phyloP scores from a whole-genome alignment of 2,888 invertebrate species.

The Antheraea yamamai region DNA sequence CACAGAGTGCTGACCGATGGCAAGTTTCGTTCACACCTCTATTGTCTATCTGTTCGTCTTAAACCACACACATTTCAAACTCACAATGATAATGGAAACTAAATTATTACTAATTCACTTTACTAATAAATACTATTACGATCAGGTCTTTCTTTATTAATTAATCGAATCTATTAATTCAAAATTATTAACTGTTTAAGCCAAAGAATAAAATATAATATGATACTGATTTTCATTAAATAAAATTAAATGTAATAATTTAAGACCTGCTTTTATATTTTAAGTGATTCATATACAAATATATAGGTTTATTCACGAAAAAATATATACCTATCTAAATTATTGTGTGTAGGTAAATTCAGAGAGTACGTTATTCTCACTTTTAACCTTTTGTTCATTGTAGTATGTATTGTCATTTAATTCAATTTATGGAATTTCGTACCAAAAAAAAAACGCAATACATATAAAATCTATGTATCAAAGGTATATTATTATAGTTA shows the following conservation, averaged over 20 bases:
- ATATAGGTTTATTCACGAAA: neutral
- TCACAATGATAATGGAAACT: constrained; percentile 60
- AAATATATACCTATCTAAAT: neutral
- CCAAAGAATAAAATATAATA: neutral
- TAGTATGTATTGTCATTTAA: neutral
- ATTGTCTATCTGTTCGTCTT: constrained; percentile 79
- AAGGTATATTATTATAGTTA: neutral
- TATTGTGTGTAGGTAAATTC: neutral
- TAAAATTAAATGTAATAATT: neutral
- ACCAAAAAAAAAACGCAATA: neutral
- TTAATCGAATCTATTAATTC: neutral
- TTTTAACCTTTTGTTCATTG: neutral
- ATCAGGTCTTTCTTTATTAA: constrained; percentile 8
- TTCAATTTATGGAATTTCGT: neutral
- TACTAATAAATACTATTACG: constrained; percentile 35
- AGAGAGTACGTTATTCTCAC: neutral
- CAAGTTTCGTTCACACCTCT: constrained; percentile 63
- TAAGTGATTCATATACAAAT: neutral
- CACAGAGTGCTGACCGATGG: constrained; percentile 63
- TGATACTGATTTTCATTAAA: neutral
- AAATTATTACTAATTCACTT: constrained; percentile 76
- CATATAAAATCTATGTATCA: neutral
- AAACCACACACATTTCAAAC: constrained; percentile 75
- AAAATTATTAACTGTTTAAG: too few relatives aligned
- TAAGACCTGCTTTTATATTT: neutral